phyloP scores from a whole-genome alignment of 2,888 invertebrate species.

The Phorcus lineatus region DNA sequence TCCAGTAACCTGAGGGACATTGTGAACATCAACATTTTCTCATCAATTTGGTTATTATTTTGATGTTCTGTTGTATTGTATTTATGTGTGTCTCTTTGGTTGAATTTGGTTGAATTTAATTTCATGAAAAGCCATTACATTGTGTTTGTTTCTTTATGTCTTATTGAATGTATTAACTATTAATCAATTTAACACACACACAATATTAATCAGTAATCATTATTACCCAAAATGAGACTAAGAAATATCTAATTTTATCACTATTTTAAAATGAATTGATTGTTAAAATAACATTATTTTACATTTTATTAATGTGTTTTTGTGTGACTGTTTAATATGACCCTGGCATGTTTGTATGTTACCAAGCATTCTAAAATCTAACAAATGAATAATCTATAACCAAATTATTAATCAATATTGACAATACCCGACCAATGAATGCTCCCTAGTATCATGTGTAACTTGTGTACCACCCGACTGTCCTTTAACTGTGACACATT shows the following conservation, averaged over 20 bases:
- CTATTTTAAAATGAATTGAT: background rate
- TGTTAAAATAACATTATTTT: background rate
- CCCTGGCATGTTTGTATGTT: no score
- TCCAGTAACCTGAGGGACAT: no score
- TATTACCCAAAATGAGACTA: no score
- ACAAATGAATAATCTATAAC: background rate
- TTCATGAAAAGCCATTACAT: no score
- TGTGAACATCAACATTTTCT: background rate
- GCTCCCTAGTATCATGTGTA: slow-evolving; percentile 50
- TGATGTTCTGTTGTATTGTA: background rate
- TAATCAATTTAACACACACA: background rate
- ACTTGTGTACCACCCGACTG: no score
- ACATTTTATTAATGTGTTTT: no score
- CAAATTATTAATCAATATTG: background rate
- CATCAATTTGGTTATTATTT: background rate
- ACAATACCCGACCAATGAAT: background rate
- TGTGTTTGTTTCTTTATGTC: background rate
- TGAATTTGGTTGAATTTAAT: no score
- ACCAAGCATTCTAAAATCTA: background rate
- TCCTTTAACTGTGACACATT: no score
- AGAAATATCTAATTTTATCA: background rate
- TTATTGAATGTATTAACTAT: background rate
- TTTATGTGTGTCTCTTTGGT: no score
- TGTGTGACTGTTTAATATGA: no score
- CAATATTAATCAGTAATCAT: background rate